Conservation (phyloP, 1,140 invertebrate genomes). For the Uloborus diversus region DNA sequence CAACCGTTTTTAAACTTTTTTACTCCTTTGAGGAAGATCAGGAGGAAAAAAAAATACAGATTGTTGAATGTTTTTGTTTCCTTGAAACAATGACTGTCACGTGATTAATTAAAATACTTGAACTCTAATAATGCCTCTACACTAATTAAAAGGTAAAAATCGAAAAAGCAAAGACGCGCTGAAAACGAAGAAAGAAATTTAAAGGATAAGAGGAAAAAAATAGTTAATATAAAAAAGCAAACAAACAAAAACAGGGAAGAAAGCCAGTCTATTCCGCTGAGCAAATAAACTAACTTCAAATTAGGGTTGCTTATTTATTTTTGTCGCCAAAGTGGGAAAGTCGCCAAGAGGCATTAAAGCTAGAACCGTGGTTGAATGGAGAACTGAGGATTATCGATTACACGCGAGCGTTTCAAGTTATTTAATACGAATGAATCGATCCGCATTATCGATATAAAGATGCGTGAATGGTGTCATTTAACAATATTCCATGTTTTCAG, state of each 20-base stretch:
- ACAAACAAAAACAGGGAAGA: neutral
- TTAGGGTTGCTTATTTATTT: conserved; percentile 26
- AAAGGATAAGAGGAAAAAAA: conserved; percentile 25
- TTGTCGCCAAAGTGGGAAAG: neutral
- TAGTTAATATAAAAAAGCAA: neutral
- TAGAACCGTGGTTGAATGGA: conserved; percentile 5
- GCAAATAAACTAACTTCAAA: conserved; percentile 52
- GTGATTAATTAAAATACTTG: conserved; percentile 55
- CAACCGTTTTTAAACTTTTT: neutral
- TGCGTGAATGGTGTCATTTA: neutral
- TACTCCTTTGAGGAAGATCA: neutral
- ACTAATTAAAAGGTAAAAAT: conserved; percentile 57
- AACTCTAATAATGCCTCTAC: conserved; percentile 53
- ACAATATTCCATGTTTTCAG: neutral
- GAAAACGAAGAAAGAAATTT: conserved; percentile 9
- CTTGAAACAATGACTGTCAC: conserved; percentile 24
- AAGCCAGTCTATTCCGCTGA: conserved; percentile 27
- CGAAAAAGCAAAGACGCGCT: conserved; percentile 45
- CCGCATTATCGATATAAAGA: neutral
- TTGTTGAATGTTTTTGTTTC: conserved; percentile 48
- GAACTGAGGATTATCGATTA: conserved; percentile 16
- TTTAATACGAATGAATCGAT: neutral
- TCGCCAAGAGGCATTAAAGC: conserved; percentile 22
- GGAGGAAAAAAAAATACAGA: conserved; percentile 27
- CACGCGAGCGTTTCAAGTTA: too few relatives aligned